These are phyloP conservation scores for Gambelia wislizenii DNA, from an alignment of 2,797 vertebrate species.

Conservation along the genomic window DNA sequence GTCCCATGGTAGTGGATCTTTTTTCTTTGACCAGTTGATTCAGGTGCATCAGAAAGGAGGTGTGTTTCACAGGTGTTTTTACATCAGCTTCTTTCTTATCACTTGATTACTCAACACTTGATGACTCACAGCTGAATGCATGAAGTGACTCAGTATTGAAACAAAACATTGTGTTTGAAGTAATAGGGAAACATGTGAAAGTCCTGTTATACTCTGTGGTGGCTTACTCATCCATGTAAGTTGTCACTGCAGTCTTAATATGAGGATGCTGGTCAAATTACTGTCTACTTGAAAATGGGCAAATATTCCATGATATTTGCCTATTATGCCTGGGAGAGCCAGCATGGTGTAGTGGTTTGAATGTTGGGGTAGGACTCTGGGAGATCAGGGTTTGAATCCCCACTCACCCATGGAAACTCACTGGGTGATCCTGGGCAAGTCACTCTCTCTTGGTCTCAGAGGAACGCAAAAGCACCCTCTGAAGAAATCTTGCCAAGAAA, in stretches of 20 bases:
- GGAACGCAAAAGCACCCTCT: too few species aligned
- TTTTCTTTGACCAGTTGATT: not conserved
- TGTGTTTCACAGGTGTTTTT: not conserved
- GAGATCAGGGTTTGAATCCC: too few species aligned
- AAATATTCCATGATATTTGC: not conserved
- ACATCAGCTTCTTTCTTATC: not conserved
- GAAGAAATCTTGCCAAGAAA: too few species aligned
- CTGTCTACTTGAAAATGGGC: not conserved
- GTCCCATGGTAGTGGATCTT: too few species aligned
- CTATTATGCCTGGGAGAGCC: too few species aligned
- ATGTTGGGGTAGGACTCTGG: too few species aligned
- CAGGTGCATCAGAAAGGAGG: not conserved
- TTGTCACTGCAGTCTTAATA: not conserved
- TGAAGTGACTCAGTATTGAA: not conserved
- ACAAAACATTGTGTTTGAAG: not conserved
- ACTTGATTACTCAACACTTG: not conserved
- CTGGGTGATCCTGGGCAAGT: too few species aligned
- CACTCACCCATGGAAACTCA: too few species aligned
- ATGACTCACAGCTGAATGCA: not conserved
- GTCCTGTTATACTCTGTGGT: not conserved
- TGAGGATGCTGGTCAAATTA: not conserved
- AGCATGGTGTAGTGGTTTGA: too few species aligned
- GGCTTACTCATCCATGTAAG: not conserved
- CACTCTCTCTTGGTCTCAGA: too few species aligned
- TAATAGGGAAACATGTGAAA: not conserved